Percentiles rank a stretch among this genome's conserved stretches.
Evolutionary conservation across 1,140 invertebrate species (phyloP).

Genomic region (Zaprionus ornatus): DNA sequence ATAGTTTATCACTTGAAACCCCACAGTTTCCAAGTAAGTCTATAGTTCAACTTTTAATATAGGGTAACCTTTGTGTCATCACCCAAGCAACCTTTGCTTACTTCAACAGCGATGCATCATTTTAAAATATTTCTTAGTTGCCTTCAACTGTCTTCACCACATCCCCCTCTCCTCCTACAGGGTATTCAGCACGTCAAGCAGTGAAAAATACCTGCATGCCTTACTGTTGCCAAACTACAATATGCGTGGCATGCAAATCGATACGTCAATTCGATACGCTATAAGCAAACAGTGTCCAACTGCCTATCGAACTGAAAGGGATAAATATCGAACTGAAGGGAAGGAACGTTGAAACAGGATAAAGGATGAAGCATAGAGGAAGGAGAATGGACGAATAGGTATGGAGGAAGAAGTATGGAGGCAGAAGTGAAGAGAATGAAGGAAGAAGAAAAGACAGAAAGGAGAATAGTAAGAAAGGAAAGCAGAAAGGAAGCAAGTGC

Average conservation of each 20-base stretch:
- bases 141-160: neutral
- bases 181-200: neutral
- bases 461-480: neutral
- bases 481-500: no score
- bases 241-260: conserved; percentile 59
- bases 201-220: neutral
- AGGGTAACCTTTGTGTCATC: no score
- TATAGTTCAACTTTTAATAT: no score
- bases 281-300: conserved; percentile 13
- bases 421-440: neutral
- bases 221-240: conserved; percentile 15
- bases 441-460: neutral
- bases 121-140: neutral
- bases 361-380: no score
- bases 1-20: no score
- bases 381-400: no score
- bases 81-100: no score
- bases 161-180: neutral
- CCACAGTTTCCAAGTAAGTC: no score
- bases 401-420: neutral
- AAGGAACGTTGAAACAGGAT: no score
- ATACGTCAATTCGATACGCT: conserved; percentile 65
- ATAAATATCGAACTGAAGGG: neutral
- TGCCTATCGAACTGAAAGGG: neutral
- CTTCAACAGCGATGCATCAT: neutral